Base-by-base conservation (phyloP, 2,113 vertebrate species). In the Archilochus colubris region DNA sequence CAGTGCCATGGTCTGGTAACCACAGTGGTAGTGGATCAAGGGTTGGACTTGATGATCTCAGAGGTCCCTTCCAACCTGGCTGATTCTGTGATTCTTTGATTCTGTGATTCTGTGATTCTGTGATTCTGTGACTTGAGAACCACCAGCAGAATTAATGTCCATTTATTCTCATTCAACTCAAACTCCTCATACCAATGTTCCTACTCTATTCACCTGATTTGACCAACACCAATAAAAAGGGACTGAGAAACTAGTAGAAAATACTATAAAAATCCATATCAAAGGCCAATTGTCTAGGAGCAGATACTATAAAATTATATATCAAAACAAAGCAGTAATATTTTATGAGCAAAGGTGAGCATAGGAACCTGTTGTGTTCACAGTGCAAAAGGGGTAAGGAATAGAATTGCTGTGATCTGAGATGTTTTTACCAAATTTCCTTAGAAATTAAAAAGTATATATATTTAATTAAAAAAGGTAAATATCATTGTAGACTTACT, bases 281-380 rank as follows among this genome's bases (percentile, higher is more conserved):
- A 89, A 94, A 93, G 85, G 70, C 40, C 87, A 88, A 68, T 86
- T 88, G 61, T 78, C 76, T 82, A 81, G 75, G 23, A 93, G 57
- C 33, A 80, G 38, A 74, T 88, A 80, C 55, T 86, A 83, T 85
- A 95, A 95, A 95, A 89, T 83, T 88, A 63, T 46, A 40, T 89
- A 88, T 75, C 38, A 81, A 77, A 88, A 51, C 50, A 93, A 96
- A 91, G 53, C 8, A 55, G 43, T 83, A 78, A 83, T 88, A 88
- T 77, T n/a, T 28, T 86, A 73, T 55, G 54, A 86, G 30, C 48
- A 30, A 55, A 89, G 38, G 73, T 55, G 54, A 86, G 30, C 48
- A 30, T 59, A 89, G 38, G 63, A 89, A 63, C 2, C 8, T 19
- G 57, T 86, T 86, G 63, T 89, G n/a, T 75, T 90, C 53, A 63